Conservation (phyloP, 2,888 invertebrate species). For the Drosophila koepferae region DNA sequence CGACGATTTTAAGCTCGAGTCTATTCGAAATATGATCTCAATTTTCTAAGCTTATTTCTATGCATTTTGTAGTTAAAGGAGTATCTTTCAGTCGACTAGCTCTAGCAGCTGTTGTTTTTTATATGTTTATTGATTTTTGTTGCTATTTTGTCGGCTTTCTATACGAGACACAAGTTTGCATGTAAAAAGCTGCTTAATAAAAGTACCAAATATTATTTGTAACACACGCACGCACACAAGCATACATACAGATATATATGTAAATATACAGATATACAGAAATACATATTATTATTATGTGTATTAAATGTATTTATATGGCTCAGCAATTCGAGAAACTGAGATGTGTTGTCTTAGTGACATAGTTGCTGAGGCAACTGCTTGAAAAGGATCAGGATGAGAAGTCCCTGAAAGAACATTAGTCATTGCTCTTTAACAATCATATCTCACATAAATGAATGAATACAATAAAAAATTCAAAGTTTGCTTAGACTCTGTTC, state of each 20-base stretch:
- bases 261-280: background rate
- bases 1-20: background rate
- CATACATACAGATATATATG: constrained; percentile 1
- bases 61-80: background rate
- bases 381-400: too few relatives aligned
- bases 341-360: constrained; percentile 8
- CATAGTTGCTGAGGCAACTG: constrained; percentile 5
- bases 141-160: constrained; percentile 6
- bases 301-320: constrained; percentile 8
- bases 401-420: background rate
- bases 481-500: background rate
- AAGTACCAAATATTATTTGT: constrained; percentile 27
- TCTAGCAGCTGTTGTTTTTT: background rate
- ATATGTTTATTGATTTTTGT: constrained; percentile 28
- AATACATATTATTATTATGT: background rate
- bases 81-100: background rate
- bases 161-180: constrained; percentile 18
- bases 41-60: background rate
- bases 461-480: background rate
- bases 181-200: constrained; percentile 39
- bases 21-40: background rate
- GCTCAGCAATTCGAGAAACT: background rate
- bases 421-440: background rate
- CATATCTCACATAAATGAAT: background rate
- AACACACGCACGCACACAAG: constrained; percentile 4